Evolutionary conservation across 2,113 vertebrate genomes (phyloP).

Genomic region (Labeo catla): DNA sequence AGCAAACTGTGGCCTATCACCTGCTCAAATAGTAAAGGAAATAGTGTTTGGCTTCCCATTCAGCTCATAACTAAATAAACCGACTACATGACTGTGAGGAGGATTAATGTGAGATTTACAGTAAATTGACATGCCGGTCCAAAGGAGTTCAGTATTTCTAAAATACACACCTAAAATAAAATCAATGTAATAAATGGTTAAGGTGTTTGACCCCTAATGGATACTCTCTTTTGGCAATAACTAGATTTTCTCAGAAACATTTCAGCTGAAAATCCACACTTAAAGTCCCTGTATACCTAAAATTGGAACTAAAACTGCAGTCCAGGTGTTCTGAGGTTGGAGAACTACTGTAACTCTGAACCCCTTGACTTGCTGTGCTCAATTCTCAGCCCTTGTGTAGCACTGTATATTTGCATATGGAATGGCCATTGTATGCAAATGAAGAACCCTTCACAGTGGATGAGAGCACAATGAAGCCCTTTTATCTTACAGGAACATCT

Average conservation of each 20-base stretch:
- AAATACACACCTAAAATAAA: background rate
- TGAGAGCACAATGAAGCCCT: conserved; percentile 41
- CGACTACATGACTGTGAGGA: background rate
- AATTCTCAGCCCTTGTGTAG: conserved; percentile 25
- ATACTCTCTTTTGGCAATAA: background rate
- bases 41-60: background rate
- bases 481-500: conserved; percentile 53
- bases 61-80: conserved; percentile 4
- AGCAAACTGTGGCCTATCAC: background rate
- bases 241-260: background rate
- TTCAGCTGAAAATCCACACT: background rate
- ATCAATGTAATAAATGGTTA: background rate
- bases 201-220: background rate
- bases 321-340: conserved; percentile 29
- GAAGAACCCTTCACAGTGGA: conserved; percentile 41
- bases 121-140: background rate
- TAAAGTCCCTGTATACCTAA: background rate
- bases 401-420: conserved; percentile 45
- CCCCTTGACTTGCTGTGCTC: conserved; percentile 29
- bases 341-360: background rate
- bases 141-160: background rate
- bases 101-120: background rate
- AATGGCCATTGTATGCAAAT: conserved; percentile 58
- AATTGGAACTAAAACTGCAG: background rate
- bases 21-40: background rate